Percentiles rank a stretch among this genome's conserved stretches.
These are phyloP conservation scores for Nemotelus nigrinus DNA, from an alignment of 2,888 invertebrate species.

Conservation along the genomic window DNA sequence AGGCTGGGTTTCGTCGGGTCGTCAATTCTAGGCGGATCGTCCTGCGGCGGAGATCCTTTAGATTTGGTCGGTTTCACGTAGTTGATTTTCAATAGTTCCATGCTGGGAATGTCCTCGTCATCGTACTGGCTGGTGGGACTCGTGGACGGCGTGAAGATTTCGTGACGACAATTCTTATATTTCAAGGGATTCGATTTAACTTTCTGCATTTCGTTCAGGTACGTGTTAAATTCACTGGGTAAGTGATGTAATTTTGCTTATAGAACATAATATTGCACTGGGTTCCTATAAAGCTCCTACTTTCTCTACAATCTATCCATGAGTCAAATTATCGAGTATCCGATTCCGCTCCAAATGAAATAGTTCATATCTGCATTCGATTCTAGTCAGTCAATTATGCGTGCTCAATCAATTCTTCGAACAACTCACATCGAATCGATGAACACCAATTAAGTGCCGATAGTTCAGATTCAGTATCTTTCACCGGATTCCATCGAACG, in stretches of 20 bases:
- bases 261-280: too few relatives aligned
- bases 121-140: constrained; percentile 57
- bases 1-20: constrained; percentile 9
- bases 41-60: constrained; percentile 5
- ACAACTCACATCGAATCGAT: neutral
- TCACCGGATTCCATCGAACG: neutral
- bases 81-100: constrained; percentile 63
- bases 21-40: neutral
- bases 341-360: too few relatives aligned
- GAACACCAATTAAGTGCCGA: neutral
- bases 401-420: neutral
- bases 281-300: too few relatives aligned
- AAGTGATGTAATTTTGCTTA: too few relatives aligned
- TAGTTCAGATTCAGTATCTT: neutral
- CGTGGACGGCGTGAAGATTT: neutral
- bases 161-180: constrained; percentile 42
- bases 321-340: too few relatives aligned
- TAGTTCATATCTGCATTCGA: too few relatives aligned
- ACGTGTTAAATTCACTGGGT: neutral
- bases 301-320: too few relatives aligned
- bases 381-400: neutral
- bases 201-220: constrained; percentile 40
- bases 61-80: constrained; percentile 60
- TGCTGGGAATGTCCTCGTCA: constrained; percentile 61
- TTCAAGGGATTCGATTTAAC: constrained; percentile 36